These are phyloP conservation scores for Megaustenia siamemsis DNA, from an alignment of 2,888 invertebrate genomes.

Conservation along the genomic window DNA sequence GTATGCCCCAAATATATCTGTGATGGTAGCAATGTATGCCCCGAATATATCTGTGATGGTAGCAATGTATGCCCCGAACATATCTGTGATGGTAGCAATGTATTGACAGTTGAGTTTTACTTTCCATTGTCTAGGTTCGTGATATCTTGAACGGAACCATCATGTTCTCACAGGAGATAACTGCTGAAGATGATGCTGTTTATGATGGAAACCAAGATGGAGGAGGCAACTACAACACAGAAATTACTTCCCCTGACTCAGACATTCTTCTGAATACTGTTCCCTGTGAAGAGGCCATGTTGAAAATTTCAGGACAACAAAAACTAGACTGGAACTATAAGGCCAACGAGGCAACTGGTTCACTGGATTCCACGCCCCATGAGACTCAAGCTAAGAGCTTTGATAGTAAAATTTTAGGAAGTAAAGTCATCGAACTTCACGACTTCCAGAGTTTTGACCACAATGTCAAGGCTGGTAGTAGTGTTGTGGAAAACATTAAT, in stretches of 20 bases:
- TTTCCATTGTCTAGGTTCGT: conserved; percentile 77
- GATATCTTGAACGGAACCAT: conserved; percentile 78
- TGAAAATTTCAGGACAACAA: conserved; percentile 10
- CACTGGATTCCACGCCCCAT: conserved; percentile 56
- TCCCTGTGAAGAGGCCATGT: conserved; percentile 1
- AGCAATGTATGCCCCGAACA: no score
- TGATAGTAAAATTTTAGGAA: not conserved
- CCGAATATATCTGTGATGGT: no score
- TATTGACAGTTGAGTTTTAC: no score
- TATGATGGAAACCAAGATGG: conserved; percentile 69
- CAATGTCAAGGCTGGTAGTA: not conserved
- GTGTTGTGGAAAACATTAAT: not conserved
- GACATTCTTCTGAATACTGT: conserved; percentile 48
- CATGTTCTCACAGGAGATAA: conserved; percentile 71
- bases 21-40: no score
- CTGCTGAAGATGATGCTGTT: conserved; percentile 72
- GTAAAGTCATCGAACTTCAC: not conserved
- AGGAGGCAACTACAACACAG: conserved; percentile 52
- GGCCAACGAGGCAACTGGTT: conserved; percentile 72
- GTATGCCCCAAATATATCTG: no score
- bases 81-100: no score
- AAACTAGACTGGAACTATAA: conserved; percentile 64
- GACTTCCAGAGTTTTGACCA: not conserved
- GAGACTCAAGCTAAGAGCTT: not conserved
- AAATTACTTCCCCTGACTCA: conserved; percentile 54